Percentiles rank a stretch among this genome's conserved stretches.
Evolutionary conservation across 1,140 invertebrate species (phyloP).

Genomic region (Tetranychus cinnabarinus): DNA sequence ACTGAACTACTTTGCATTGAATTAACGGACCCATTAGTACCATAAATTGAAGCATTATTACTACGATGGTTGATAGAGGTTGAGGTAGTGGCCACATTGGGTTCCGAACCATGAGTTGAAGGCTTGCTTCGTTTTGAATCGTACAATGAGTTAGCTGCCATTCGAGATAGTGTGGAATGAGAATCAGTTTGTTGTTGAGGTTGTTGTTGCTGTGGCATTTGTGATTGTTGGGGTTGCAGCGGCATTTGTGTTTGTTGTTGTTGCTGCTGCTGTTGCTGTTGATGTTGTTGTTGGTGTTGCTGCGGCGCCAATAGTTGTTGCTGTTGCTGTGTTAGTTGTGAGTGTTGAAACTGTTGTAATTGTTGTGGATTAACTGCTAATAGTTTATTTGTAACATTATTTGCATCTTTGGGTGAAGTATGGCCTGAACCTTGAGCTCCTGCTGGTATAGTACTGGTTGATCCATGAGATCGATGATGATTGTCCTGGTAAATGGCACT

Average conservation of each 20-base stretch:
- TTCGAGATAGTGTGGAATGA: slow-evolving; percentile 10
- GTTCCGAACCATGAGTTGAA: background rate
- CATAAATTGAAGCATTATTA: background rate
- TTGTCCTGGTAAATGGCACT: slow-evolving; percentile 30
- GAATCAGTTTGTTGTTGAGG: background rate
- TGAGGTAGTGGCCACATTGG: background rate
- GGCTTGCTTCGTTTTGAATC: background rate
- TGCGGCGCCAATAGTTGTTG: background rate
- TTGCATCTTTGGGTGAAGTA: background rate
- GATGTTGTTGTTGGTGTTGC: background rate
- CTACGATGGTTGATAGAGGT: background rate
- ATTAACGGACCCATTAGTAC: background rate
- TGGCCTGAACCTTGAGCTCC: background rate
- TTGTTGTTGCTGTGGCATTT: background rate
- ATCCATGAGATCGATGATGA: background rate
- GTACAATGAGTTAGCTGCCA: background rate
- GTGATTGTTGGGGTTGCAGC: background rate
- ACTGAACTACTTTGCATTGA: background rate
- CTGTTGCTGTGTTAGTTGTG: background rate
- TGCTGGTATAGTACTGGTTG: background rate
- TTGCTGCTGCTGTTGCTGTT: slow-evolving; percentile 12
- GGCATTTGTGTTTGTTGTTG: background rate
- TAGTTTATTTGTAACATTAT: background rate
- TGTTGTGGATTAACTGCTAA: background rate
- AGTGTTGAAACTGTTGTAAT: background rate